Base-by-base conservation (phyloP, 2,797 vertebrate genomes). In the Eurystomus glaucurus region DNA sequence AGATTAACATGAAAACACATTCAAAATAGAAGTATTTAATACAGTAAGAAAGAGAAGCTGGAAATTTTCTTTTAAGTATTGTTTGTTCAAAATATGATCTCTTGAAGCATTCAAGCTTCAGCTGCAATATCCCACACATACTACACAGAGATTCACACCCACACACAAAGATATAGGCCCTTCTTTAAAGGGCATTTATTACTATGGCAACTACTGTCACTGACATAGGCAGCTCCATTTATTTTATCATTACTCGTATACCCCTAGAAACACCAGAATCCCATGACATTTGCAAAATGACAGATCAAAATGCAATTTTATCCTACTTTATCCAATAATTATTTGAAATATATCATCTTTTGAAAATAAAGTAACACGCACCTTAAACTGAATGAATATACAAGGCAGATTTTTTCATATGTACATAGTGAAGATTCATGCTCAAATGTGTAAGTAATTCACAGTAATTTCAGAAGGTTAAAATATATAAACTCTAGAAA, bases 111-210 rank as follows among this genome's bases (percentile, higher is more conserved):
- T 62, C 55, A 70, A 89, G 85, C 75, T 95, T 77, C 60, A 92
- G 64, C 1, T 85, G 54, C 91, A 93, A 58, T 69, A 90, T 46
- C 86, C 75, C 75, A 90, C 88, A 78, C 46, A 72, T 23, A 52
- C 93, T 81, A 94, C 85, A 95, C 62, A 79, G 9, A 82, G 83
- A 94, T 54, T 69, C 76, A 93, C 93, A 72, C 93, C 96, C 72
- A 71, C 91, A 70, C 71, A 91, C 58, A 55, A 54, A 66, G 82
- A 82, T 54, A 76, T 0, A 85, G 65, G 58, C 45, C 51, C 48
- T 69, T 85, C 80, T 96, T 92, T 72, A 88, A 95, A 96, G 92
- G 85, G 51, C 88, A 97, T 86, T 97, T 94, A 96, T 97, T 97
- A 88, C 96, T 88, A 95, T 96, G 92, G 96, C 83, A 97, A 97